Base-by-base conservation (phyloP, 2,113 vertebrate species). In the Accipiter cooperii region DNA sequence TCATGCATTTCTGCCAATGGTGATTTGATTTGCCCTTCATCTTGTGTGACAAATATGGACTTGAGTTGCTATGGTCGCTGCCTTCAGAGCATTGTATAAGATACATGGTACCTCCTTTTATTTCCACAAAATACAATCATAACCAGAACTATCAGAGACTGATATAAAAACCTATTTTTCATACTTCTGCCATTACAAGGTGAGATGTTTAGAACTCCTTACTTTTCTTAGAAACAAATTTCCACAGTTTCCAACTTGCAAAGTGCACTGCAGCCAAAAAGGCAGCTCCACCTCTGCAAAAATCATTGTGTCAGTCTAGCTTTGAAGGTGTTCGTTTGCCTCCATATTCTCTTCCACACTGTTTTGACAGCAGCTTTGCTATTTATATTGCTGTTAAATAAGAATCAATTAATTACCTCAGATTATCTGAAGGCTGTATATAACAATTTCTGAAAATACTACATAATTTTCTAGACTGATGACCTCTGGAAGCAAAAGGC, bases 11-110 rank as follows among this genome's bases (percentile, higher is more conserved):
- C 85, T 94, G 82, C 49, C 96, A 90, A 8, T 55, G 81, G 68
- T 88, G 89, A 96, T 96, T 77, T 90, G 51, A 96, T 97, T 94
- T 93, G 64, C 49, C 64, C 54, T 96, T 85, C 57, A 9, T 91
- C 76, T 92, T 81, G 15, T 8, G 17, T 64, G 58, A 71, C 47
- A 94, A 93, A 86, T n/a, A 80, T 0, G 44, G 54, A 51, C 42
- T 63, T 38, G 19, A 96, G 36, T 51, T 9, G 4, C 68, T 57
- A 38, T 4, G 22, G 38, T 6, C 22, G 14, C 49, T 80, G 40
- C 55, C 36, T 90, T 95, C 77, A 70, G 36, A 94, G 46, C 26
- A n/a, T 8, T 66, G 33, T 36, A 1, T 47, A 44, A 83, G 47
- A 73, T 61, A 82, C 66, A 55, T 9, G 16, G 65, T 69, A 77